phyloP scores from a whole-genome alignment of 2,113 vertebrate genomes.

The Albula glossodonta region DNA sequence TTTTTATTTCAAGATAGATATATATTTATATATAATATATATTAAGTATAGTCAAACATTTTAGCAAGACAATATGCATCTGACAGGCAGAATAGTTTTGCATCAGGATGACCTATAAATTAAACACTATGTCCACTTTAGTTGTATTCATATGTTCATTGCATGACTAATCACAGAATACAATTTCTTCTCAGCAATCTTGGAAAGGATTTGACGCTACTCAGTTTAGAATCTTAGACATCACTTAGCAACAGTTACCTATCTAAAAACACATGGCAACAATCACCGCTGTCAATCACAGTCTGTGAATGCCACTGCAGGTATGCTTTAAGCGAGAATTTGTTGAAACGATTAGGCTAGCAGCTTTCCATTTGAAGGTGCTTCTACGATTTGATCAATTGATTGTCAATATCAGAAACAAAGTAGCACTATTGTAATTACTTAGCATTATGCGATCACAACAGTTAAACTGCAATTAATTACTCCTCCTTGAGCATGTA shows the following conservation, averaged over 20 bases:
- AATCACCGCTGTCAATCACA: background rate
- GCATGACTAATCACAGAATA: background rate
- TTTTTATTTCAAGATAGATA: conserved; percentile 19
- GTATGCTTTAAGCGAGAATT: background rate
- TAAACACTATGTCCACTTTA: conserved; percentile 27
- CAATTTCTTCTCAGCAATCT: background rate
- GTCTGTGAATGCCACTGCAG: background rate
- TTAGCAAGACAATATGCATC: conserved; percentile 19
- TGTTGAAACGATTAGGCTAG: background rate
- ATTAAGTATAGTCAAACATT: conserved; percentile 17
- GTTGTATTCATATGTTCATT: conserved; percentile 30
- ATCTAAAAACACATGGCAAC: background rate
- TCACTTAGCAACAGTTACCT: background rate
- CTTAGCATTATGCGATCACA: no score
- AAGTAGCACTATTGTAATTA: background rate
- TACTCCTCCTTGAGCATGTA: no score
- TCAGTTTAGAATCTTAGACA: background rate
- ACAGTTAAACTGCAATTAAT: background rate
- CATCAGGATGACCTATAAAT: conserved; percentile 21
- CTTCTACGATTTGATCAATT: conserved; percentile 10
- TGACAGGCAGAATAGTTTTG: conserved; percentile 15
- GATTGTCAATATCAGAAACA: conserved; percentile 29
- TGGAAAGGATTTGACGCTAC: background rate
- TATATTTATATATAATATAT: conserved; percentile 9
- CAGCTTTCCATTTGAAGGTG: conserved; percentile 20